phyloP scores from a whole-genome alignment of 2,888 invertebrate genomes.

The Panopea generosa region DNA sequence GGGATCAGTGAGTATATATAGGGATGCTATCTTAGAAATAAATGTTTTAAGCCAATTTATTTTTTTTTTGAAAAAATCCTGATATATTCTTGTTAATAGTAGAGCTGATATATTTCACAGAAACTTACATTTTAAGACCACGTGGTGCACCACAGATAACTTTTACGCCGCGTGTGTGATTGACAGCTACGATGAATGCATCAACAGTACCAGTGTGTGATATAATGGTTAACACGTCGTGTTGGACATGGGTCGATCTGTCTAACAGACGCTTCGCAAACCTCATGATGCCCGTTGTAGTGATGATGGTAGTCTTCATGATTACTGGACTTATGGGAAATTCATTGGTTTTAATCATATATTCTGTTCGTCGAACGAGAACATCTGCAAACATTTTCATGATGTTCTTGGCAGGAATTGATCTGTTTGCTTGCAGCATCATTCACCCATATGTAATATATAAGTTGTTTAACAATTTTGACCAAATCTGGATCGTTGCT shows the following conservation, averaged over 20 bases:
- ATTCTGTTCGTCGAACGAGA: slow-evolving; percentile 33
- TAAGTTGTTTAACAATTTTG: slow-evolving; percentile 57
- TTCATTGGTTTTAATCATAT: slow-evolving; percentile 60
- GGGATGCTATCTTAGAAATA: no score
- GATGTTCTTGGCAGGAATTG: slow-evolving; percentile 62
- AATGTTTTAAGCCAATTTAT: no score
- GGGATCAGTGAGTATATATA: no score
- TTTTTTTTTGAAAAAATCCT: no score
- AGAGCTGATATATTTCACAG: no score
- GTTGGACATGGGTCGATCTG: slow-evolving; percentile 22
- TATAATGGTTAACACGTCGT: slow-evolving; percentile 7
- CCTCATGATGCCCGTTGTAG: slow-evolving; percentile 39
- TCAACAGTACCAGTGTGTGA: slow-evolving; percentile 7
- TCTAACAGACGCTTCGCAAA: slow-evolving; percentile 22
- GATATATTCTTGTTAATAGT: no score
- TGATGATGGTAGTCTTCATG: slow-evolving; percentile 64
- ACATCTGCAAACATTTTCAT: slow-evolving; percentile 57
- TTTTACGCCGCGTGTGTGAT: no score
- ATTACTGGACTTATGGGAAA: slow-evolving; percentile 61
- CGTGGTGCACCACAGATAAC: no score
- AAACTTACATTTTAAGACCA: no score
- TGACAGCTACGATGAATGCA: no score
- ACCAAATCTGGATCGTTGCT: slow-evolving; percentile 48
- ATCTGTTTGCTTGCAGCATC: slow-evolving; percentile 59
- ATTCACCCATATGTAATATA: slow-evolving; percentile 67